Conservation (phyloP, 2,797 vertebrate genomes). For the Hydrolagus colliei region DNA sequence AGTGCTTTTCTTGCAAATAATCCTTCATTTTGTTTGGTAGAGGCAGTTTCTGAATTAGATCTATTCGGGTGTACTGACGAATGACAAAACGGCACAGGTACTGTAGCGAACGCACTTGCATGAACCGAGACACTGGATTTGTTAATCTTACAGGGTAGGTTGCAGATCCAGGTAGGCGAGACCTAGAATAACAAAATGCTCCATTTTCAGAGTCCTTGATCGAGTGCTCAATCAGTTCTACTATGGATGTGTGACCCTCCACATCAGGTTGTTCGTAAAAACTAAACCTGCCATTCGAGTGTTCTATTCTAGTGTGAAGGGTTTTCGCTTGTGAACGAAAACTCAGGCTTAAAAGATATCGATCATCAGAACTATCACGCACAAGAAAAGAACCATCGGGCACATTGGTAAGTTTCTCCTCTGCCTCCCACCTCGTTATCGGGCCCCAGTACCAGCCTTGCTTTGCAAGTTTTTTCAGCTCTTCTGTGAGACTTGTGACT, state of each 20-base stretch:
- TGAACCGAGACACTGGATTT: conserved; percentile 91
- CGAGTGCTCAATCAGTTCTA: conserved; percentile 92
- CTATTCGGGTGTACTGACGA: conserved; percentile 94
- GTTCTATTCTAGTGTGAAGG: conserved; percentile 94
- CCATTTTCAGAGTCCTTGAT: conserved; percentile 97
- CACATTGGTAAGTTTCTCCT: conserved; percentile 86
- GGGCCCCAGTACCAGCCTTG: conserved; percentile 99
- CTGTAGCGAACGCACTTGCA: conserved; percentile 97
- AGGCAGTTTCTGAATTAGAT: conserved; percentile 98
- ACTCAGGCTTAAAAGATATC: conserved; percentile 94
- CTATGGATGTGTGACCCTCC: conserved; percentile 94
- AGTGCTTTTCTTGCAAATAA: conserved; percentile 99
- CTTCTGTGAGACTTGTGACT: conserved; percentile 91
- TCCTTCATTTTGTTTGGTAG: conserved; percentile 99
- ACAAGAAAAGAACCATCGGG: conserved; percentile 91
- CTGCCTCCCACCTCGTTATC: conserved; percentile 96
- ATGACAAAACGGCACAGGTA: conserved; percentile 97
- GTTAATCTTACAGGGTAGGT: conserved; percentile 94
- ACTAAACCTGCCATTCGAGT: conserved; percentile 96
- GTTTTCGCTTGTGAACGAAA: conserved; percentile 95
- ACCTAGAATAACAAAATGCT: conserved; percentile 95
- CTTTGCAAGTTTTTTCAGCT: conserved; percentile 91
- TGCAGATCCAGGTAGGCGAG: conserved; percentile 89
- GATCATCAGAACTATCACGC: conserved; percentile 92
- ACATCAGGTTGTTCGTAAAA: conserved; percentile 97